Base-by-base conservation (phyloP, 1,140 invertebrate genomes). In the Condylostylus longicornis region DNA sequence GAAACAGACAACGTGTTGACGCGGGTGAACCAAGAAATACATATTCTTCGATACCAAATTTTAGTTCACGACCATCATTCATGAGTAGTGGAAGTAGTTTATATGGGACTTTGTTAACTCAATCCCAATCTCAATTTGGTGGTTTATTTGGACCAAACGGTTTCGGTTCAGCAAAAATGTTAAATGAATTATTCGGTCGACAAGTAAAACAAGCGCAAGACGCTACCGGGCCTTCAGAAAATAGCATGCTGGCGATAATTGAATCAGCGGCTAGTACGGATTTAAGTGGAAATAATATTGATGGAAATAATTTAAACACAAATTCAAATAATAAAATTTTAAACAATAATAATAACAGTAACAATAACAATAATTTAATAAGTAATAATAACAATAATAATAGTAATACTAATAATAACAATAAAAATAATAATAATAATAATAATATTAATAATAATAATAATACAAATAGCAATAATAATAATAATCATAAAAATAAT, bases 1-100 rank as follows among this genome's bases (percentile, higher is more conserved):
- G 82, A 70, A 81, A 80, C 68, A 79, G 84, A 77, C 83, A 88
- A 74, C 78, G 85, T 70, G 83, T 88, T 69, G 84, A 89, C 78
- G 83, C 83, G 70, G 83, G 83, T 57, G 83, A 88, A 72, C 84
- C 84, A 63, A 76, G 85, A 66, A 88, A 88, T 74, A 82, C 79
- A 62, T 88, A 88, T 70, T 83, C 82, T 49, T 82, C 79, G 62
- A 84, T 84, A 58, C 79, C 81, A 63, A 82, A 79, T 64, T 81
- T 80, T 61, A 78, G 78, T 70, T 82, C 79, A 67, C 75, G 80
- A 63, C 78, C 76, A 64, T 76, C 53, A 47, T 82, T 82, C 67
- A 77, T 84, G 63, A 77, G 79, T 61, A 58, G 54, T 51, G 55
- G 53, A 54, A 72, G 78, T 60, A 74, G 78, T 70, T 67, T 84